Conservation (phyloP, 1,140 invertebrate genomes). For the Coelopa frigida region DNA sequence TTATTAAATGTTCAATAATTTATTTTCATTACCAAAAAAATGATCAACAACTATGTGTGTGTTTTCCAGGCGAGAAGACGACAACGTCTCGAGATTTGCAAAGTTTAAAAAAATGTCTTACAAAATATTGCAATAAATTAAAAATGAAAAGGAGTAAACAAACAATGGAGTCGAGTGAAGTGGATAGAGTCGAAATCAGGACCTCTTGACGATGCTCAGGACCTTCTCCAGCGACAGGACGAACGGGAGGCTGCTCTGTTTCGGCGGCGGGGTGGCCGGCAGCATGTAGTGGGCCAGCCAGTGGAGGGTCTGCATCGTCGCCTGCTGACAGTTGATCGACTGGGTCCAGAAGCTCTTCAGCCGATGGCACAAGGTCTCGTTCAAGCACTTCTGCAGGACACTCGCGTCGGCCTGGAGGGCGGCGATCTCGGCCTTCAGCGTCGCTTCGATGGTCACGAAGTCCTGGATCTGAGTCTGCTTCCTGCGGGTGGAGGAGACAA, state of each 20-base stretch:
- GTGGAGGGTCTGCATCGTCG: conserved; percentile 28
- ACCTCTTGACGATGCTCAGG: conserved; percentile 14
- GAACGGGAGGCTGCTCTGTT: conserved; percentile 6
- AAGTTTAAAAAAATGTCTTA: too few relatives aligned
- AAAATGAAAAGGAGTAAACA: conserved; percentile 7
- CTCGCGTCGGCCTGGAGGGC: conserved; percentile 10
- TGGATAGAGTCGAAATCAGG: too few relatives aligned
- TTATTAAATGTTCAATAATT: too few relatives aligned
- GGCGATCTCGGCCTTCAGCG: neutral
- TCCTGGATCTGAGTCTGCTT: conserved; percentile 2
- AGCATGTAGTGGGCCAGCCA: conserved; percentile 31
- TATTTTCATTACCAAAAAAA: too few relatives aligned
- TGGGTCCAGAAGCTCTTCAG: conserved; percentile 15
- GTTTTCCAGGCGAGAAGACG: too few relatives aligned
- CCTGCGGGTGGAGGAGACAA: too few relatives aligned
- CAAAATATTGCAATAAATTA: conserved; percentile 23
- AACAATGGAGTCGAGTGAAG: too few relatives aligned
- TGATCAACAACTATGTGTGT: too few relatives aligned
- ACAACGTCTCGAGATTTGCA: too few relatives aligned
- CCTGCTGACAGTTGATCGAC: conserved; percentile 19
- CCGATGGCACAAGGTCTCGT: conserved; percentile 31
- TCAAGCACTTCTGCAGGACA: conserved; percentile 27
- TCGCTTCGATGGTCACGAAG: neutral
- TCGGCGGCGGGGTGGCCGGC: conserved; percentile 23
- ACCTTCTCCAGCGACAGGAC: conserved; percentile 16